phyloP scores from a whole-genome alignment of 1,140 invertebrate species.

The Anastatus disparis region DNA sequence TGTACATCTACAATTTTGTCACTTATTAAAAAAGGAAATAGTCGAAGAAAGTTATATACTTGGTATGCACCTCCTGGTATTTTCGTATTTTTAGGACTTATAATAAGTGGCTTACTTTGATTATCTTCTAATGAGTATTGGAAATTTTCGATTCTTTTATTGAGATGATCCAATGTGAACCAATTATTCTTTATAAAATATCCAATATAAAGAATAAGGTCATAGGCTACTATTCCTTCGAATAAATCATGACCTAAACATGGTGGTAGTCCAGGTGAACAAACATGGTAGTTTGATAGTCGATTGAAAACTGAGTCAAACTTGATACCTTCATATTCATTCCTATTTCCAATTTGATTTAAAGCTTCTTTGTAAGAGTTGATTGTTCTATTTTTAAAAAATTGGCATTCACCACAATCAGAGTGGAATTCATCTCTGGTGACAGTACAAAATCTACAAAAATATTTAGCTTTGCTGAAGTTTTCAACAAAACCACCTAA shows the following conservation, averaged over 20 bases:
- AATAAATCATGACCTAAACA: conserved; percentile 47
- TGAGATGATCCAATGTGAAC: conserved; percentile 43
- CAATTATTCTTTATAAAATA: conserved; percentile 42
- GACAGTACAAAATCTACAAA: conserved; percentile 2
- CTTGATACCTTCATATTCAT: conserved; percentile 42
- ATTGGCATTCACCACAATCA: conserved; percentile 26
- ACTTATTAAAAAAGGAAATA: conserved; percentile 38
- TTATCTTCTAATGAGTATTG: conserved; percentile 46
- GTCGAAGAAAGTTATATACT: conserved; percentile 36
- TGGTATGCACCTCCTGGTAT: conserved; percentile 36
- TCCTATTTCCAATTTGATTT: conserved; percentile 26
- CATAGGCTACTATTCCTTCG: conserved; percentile 45
- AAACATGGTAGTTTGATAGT: conserved; percentile 40
- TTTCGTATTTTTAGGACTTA: conserved; percentile 27
- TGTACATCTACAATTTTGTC: conserved; percentile 37
- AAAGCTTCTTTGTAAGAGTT: conserved; percentile 43
- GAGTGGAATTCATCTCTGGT: conserved; percentile 39
- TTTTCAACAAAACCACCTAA: conserved; percentile 50
- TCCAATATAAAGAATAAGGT: conserved; percentile 43
- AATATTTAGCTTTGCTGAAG: conserved; percentile 44
- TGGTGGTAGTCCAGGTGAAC: conserved; percentile 43
- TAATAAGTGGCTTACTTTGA: conserved; percentile 33
- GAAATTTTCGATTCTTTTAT: conserved; percentile 43
- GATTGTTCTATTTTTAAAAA: conserved; percentile 29
- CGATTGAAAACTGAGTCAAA: conserved; percentile 43